Percentiles rank a stretch among this genome's conserved stretches.
Conservation (phyloP, 2,113 vertebrate species). For the Pluvialis apricaria region DNA sequence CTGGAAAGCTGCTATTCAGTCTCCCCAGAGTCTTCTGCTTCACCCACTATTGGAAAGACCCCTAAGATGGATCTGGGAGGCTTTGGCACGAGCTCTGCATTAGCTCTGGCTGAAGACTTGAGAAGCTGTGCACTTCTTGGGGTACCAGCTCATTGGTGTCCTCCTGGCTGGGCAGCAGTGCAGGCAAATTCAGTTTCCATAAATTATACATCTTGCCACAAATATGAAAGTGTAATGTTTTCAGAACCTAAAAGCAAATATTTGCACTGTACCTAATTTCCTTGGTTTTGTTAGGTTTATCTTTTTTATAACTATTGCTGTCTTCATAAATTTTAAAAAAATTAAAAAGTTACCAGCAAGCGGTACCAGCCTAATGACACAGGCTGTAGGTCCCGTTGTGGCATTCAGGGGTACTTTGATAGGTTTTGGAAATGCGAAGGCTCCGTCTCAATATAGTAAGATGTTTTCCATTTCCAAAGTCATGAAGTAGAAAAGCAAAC, state of each 20-base stretch:
- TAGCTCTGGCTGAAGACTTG: background rate
- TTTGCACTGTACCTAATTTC: background rate
- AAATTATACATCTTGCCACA: background rate
- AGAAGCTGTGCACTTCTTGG: background rate
- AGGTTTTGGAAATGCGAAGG: background rate
- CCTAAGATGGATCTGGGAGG: no score
- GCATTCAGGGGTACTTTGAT: background rate
- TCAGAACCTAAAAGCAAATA: background rate
- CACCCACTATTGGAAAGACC: no score
- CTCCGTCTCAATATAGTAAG: background rate
- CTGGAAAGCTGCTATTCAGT: no score
- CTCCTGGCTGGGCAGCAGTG: background rate
- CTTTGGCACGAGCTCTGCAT: rapidly evolving
- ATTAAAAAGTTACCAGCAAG: background rate
- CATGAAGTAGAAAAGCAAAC: background rate
- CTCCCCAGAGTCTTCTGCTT: no score
- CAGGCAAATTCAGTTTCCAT: background rate
- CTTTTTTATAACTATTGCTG: background rate
- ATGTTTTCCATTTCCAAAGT: background rate
- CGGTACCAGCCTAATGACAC: background rate
- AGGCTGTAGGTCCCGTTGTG: background rate
- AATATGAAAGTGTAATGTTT: background rate
- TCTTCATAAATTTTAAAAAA: background rate
- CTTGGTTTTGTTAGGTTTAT: background rate
- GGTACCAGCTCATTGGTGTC: background rate